These are phyloP conservation scores for Lypha dubia DNA, from an alignment of 2,888 invertebrate genomes.

Conservation along the genomic window DNA sequence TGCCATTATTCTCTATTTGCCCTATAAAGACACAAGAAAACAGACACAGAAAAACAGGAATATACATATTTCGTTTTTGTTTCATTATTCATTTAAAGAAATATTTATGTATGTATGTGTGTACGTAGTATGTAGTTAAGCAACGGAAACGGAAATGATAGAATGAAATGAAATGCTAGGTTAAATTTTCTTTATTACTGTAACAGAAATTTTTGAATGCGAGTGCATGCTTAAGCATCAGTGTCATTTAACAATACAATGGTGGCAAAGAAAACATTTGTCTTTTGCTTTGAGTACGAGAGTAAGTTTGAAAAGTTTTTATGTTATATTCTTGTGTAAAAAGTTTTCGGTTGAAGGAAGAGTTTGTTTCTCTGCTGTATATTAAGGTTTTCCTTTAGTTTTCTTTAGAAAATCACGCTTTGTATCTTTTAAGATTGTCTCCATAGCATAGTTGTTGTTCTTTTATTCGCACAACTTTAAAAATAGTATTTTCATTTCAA, in stretches of 20 bases:
- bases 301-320: not conserved
- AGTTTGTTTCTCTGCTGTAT: too few species aligned
- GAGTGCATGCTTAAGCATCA: constrained; percentile 53
- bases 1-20: constrained; percentile 60
- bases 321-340: not conserved
- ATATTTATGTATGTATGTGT: too few species aligned
- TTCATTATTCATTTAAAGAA: constrained; percentile 30
- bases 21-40: constrained; percentile 54
- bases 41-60: constrained; percentile 15
- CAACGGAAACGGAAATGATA: constrained; percentile 69
- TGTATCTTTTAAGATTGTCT: constrained; percentile 12
- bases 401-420: not conserved
- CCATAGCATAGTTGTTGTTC: not conserved
- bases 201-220: constrained; percentile 31
- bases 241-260: constrained; percentile 69
- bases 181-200: constrained; percentile 66
- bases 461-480: constrained; percentile 45
- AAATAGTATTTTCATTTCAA: constrained; percentile 64
- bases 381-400: not conserved
- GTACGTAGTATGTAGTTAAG: too few species aligned
- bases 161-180: constrained; percentile 66
- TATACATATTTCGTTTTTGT: constrained; percentile 26
- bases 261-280: constrained; percentile 55
- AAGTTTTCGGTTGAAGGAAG: not conserved
- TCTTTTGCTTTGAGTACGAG: constrained; percentile 27